Percentiles rank a stretch among this genome's conserved stretches.
Evolutionary conservation across 2,888 invertebrate species (phyloP).

Genomic region (Lepetodrilus schrolli): DNA sequence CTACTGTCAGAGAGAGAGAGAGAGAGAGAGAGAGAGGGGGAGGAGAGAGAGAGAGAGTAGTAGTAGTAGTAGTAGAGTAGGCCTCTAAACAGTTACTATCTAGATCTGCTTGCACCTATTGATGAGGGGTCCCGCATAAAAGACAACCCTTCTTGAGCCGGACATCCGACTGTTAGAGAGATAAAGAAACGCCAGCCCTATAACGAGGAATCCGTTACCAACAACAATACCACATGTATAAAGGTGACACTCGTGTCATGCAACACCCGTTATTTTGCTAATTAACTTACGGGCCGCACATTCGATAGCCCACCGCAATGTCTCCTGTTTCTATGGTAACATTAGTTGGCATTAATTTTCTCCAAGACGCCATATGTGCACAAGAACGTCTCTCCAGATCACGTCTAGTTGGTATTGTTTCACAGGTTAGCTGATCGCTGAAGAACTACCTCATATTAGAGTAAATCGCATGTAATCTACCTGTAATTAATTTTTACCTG

Average conservation of each 20-base stretch:
- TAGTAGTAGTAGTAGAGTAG: neutral
- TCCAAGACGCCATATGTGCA: conserved; percentile 20
- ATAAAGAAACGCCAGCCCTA: neutral
- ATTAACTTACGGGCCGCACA: conserved; percentile 31
- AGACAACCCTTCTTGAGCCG: neutral
- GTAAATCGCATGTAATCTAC: no score
- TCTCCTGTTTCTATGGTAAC: conserved; percentile 36
- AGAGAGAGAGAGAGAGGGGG: neutral
- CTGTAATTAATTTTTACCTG: no score
- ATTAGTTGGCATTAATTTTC: conserved; percentile 20
- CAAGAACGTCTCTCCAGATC: no score
- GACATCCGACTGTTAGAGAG: neutral
- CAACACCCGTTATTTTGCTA: conserved; percentile 26
- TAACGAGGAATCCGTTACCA: neutral
- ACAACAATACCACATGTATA: neutral
- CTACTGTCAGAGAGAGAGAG: neutral
- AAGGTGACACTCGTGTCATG: neutral
- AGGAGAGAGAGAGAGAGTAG: neutral
- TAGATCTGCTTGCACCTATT: no score
- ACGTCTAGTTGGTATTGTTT: no score
- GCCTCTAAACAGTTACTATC: no score
- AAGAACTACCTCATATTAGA: neutral
- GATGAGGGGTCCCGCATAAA: neutral
- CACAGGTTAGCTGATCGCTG: no score
- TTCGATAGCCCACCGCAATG: conserved; percentile 36